Evolutionary conservation across 2,113 vertebrate genomes (phyloP).

Genomic region (Gymnorhina tibicen): DNA sequence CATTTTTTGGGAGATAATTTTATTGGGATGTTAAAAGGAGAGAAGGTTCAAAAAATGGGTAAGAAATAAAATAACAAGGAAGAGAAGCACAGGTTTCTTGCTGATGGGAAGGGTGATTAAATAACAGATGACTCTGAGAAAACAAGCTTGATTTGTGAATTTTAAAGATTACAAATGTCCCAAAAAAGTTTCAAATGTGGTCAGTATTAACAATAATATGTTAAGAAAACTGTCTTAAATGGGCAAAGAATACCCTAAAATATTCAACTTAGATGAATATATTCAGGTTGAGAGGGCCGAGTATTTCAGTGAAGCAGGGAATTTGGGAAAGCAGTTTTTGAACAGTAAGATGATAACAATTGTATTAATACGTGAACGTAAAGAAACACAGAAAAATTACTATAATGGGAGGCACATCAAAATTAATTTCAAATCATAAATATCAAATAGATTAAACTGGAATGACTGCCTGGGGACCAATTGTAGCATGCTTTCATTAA

Average conservation of each 20-base stretch:
- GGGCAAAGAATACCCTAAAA: neutral
- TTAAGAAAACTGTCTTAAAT: neutral
- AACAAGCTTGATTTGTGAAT: neutral
- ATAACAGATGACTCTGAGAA: neutral
- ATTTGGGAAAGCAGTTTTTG: neutral
- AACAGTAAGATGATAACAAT: neutral
- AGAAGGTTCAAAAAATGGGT: neutral
- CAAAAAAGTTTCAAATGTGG: neutral
- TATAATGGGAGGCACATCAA: neutral
- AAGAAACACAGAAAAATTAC: neutral
- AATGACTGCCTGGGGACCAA: neutral
- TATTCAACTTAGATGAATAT: neutral
- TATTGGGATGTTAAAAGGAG: neutral
- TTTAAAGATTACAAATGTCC: neutral
- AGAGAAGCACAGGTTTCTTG: neutral
- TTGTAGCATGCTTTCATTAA: neutral
- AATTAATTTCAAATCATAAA: neutral
- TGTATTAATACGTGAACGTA: neutral
- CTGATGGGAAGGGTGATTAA: neutral
- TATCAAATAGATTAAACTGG: neutral
- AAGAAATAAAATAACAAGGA: neutral
- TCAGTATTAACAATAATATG: neutral
- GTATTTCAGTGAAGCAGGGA: neutral
- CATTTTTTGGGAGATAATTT: neutral
- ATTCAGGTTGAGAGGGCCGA: neutral